Percentiles rank a stretch among this genome's conserved stretches.
Evolutionary conservation across 1,140 invertebrate species (phyloP).

Genomic region (Helicorthomorpha holstii): DNA sequence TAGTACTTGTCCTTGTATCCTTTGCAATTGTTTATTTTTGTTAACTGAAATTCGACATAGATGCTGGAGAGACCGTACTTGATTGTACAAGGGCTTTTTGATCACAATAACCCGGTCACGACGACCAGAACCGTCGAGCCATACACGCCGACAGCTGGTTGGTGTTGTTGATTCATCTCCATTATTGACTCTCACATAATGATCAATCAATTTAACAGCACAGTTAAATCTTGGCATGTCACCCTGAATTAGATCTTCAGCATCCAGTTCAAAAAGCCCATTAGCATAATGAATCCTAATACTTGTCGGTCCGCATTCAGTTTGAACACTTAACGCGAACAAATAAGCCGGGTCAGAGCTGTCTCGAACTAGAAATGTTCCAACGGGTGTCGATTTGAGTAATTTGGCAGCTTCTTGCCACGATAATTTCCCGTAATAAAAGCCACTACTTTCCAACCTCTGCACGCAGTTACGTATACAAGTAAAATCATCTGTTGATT

Average conservation of each 20-base stretch:
- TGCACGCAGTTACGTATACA: too few species aligned
- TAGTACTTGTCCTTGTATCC: too few species aligned
- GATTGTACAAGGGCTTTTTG: conserved; percentile 41
- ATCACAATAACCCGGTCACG: conserved; percentile 53
- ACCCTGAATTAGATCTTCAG: conserved; percentile 33
- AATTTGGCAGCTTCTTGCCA: conserved; percentile 48
- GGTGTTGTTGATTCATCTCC: conserved; percentile 10
- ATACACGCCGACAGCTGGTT: conserved; percentile 37
- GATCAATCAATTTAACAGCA: conserved; percentile 53
- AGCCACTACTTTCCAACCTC: conserved; percentile 30
- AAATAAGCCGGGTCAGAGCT: conserved; percentile 58
- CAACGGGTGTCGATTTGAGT: conserved; percentile 41
- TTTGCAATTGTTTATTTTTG: too few species aligned
- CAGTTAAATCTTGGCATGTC: conserved; percentile 55
- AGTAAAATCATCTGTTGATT: too few species aligned
- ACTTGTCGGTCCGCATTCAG: conserved; percentile 58
- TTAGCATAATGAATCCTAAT: conserved; percentile 53
- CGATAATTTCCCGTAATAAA: conserved; percentile 55
- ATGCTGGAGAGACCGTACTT: too few species aligned
- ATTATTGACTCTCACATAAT: conserved; percentile 42
- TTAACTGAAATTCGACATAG: too few species aligned
- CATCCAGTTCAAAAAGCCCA: conserved; percentile 58
- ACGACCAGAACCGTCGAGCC: conserved; percentile 53
- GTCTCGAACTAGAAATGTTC: conserved; percentile 58
- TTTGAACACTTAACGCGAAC: conserved; percentile 68